Percentiles rank a stretch among this genome's conserved stretches.
Evolutionary conservation across 2,888 invertebrate species (phyloP).

Genomic region (Crossocerus cetratus): DNA sequence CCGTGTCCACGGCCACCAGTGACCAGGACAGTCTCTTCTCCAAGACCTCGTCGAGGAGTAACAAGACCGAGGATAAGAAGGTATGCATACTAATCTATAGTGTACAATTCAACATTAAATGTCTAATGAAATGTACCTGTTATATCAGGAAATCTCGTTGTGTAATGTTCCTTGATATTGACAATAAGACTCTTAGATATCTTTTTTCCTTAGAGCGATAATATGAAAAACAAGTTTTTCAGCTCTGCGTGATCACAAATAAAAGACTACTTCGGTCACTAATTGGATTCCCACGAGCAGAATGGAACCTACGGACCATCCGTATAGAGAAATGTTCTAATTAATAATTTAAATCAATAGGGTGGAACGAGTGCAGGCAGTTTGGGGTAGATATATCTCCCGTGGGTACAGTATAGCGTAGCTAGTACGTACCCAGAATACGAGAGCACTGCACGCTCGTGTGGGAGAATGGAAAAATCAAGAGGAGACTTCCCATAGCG

Average conservation of each 20-base stretch:
- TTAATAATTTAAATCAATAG: constrained; percentile 76
- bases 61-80: constrained; percentile 78
- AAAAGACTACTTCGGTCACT: constrained; percentile 30
- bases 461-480: constrained; percentile 21
- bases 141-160: too few species aligned
- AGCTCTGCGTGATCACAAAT: constrained; percentile 34
- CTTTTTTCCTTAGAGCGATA: too few species aligned
- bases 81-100: constrained; percentile 62
- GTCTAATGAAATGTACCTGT: too few species aligned
- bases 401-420: constrained; percentile 63
- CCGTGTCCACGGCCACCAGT: constrained; percentile 74
- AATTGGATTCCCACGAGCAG: constrained; percentile 39
- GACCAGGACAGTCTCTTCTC: constrained; percentile 78
- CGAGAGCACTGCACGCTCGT: constrained; percentile 33
- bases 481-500: constrained; percentile 32
- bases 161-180: too few species aligned
- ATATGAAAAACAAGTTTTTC: constrained; percentile 15
- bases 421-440: constrained; percentile 51
- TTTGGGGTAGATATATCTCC: constrained; percentile 67
- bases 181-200: too few species aligned
- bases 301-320: constrained; percentile 58
- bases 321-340: constrained; percentile 64
- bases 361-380: constrained; percentile 61
- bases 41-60: constrained; percentile 72
- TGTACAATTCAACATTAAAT: not conserved